Conservation (phyloP, 2,797 vertebrate species). For the Australoheros facetus region DNA sequence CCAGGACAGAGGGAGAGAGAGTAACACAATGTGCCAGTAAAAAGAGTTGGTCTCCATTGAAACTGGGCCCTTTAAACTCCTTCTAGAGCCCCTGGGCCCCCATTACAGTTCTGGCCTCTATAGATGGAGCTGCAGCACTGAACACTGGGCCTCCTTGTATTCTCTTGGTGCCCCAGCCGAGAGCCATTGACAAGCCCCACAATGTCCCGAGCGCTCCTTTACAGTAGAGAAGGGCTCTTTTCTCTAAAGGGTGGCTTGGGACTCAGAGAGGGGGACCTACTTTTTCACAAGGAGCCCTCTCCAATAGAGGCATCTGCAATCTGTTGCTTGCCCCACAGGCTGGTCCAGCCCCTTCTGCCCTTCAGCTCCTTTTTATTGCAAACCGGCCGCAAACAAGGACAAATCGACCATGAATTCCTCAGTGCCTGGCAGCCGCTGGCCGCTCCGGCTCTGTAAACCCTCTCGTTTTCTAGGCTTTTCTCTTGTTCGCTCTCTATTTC, state of each 20-base stretch:
- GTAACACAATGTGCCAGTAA: constrained; percentile 70
- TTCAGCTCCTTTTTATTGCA: constrained; percentile 70
- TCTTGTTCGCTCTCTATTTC: constrained; percentile 34
- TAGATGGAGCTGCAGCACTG: constrained; percentile 69
- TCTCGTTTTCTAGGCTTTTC: constrained; percentile 50
- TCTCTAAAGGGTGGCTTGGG: constrained; percentile 71
- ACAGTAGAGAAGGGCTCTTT: constrained; percentile 80
- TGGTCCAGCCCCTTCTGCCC: constrained; percentile 58
- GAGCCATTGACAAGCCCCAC: constrained; percentile 78
- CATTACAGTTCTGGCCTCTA: constrained; percentile 70
- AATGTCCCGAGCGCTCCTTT: constrained; percentile 78
- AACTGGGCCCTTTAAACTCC: constrained; percentile 75
- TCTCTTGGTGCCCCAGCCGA: constrained; percentile 71
- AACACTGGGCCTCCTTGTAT: constrained; percentile 82
- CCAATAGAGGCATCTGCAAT: constrained; percentile 82
- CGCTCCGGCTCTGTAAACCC: constrained; percentile 54
- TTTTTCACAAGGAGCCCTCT: constrained; percentile 72
- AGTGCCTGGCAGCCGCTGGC: constrained; percentile 72
- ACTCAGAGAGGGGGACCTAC: constrained; percentile 61
- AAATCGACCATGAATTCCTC: constrained; percentile 80
- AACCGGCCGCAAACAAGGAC: constrained; percentile 74
- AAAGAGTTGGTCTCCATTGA: constrained; percentile 73
- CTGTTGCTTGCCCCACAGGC: constrained; percentile 70
- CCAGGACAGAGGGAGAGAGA: constrained; percentile 60
- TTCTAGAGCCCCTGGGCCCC: constrained; percentile 69